Percentiles rank a stretch among this genome's conserved stretches.
These are phyloP conservation scores for Tuberolachnus salignus DNA, from an alignment of 2,888 invertebrate genomes.

Conservation along the genomic window DNA sequence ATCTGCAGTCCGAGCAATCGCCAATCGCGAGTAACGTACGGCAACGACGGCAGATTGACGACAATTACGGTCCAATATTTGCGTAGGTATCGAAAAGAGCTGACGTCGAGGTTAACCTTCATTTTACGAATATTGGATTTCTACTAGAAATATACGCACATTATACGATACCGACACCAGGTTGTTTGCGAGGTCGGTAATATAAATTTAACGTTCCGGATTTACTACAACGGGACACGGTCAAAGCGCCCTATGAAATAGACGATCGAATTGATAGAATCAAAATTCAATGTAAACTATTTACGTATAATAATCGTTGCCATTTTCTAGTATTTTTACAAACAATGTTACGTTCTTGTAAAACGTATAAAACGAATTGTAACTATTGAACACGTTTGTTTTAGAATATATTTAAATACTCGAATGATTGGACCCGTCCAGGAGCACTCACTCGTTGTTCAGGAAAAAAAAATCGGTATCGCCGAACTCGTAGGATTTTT, in stretches of 20 bases:
- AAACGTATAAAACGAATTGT: no score
- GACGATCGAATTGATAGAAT: neutral
- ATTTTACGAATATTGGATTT: neutral
- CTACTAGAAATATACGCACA: neutral
- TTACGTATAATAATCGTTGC: no score
- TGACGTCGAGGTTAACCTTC: neutral
- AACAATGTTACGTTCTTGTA: no score
- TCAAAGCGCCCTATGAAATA: neutral
- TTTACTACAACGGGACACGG: no score
- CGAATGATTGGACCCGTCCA: no score
- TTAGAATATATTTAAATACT: no score
- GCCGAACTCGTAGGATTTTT: no score
- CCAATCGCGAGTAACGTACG: neutral
- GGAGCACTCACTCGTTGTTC: no score
- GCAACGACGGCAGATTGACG: neutral
- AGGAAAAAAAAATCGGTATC: no score
- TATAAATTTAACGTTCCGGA: neutral
- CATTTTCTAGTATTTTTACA: no score
- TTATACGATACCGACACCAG: neutral
- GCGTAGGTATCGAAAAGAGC: constrained; percentile 8
- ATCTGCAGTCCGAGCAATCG: neutral
- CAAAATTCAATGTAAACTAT: no score
- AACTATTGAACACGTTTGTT: no score
- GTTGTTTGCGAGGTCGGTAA: neutral
- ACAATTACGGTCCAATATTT: neutral